Evolutionary conservation across 1,140 invertebrate species (phyloP).

Genomic region (Galendromus occidentalis): DNA sequence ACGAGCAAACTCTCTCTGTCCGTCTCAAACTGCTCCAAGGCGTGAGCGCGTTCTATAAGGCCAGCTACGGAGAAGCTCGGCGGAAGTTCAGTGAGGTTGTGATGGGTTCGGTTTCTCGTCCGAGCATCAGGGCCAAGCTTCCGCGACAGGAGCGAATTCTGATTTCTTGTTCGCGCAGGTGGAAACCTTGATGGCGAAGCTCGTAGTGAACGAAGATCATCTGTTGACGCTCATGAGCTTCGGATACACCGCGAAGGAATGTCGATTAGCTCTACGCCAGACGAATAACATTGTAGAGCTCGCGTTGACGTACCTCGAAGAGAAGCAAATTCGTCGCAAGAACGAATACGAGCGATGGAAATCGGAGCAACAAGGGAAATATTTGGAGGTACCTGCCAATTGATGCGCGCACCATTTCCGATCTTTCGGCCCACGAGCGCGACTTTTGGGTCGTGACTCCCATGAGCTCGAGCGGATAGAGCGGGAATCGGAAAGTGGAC

Average conservation of each 20-base stretch:
- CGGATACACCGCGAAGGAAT: background rate
- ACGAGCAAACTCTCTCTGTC: background rate
- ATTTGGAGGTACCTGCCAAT: background rate
- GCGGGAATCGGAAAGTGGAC: too few species aligned
- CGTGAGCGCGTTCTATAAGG: background rate
- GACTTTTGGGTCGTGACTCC: too few species aligned
- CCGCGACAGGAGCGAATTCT: background rate
- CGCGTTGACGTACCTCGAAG: background rate
- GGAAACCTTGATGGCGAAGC: background rate
- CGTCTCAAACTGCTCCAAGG: slow-evolving; percentile 2
- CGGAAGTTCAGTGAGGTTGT: background rate
- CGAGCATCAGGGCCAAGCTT: background rate
- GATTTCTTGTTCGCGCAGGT: background rate
- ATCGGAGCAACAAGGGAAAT: background rate
- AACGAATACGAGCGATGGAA: background rate
- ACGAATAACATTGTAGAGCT: background rate
- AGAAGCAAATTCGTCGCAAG: background rate
- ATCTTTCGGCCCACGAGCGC: too few species aligned
- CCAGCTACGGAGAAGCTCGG: background rate
- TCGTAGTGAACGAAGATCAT: background rate
- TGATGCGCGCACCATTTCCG: too few species aligned
- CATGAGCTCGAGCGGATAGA: too few species aligned
- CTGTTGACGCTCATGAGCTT: background rate
- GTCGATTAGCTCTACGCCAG: background rate
- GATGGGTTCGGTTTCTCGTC: background rate